These are phyloP conservation scores for Alethe castanea DNA, from an alignment of 2,113 vertebrate species.

Conservation along the genomic window DNA sequence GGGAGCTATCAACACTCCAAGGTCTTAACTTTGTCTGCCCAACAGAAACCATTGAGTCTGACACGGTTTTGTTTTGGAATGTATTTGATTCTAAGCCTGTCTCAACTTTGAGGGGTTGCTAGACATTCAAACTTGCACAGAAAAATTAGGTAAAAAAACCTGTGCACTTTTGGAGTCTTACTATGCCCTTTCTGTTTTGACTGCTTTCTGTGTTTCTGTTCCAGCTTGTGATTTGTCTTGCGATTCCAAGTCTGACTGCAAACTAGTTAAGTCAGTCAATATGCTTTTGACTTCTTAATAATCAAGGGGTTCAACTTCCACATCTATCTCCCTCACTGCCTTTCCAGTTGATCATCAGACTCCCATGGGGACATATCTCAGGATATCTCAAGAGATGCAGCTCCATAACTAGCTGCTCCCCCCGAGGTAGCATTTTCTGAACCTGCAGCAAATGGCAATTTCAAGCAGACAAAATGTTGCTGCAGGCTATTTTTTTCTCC, in stretches of 20 bases:
- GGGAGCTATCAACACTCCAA: neutral
- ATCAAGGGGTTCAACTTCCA: no score
- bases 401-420: neutral
- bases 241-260: neutral
- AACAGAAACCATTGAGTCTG: neutral
- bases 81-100: neutral
- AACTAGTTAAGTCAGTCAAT: neutral
- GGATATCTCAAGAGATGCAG: neutral
- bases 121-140: neutral
- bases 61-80: neutral
- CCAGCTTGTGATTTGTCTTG: neutral
- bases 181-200: neutral
- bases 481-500: neutral
- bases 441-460: neutral
- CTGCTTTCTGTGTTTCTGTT: neutral
- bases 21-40: neutral
- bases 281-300: no score
- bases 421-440: neutral
- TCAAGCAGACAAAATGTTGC: neutral
- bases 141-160: neutral
- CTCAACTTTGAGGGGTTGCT: neutral
- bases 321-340: no score
- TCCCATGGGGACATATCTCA: neutral
- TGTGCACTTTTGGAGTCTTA: neutral
- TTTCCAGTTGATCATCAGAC: no score